These are phyloP conservation scores for Staurois parvus DNA, from an alignment of 2,797 vertebrate species.

Conservation along the genomic window DNA sequence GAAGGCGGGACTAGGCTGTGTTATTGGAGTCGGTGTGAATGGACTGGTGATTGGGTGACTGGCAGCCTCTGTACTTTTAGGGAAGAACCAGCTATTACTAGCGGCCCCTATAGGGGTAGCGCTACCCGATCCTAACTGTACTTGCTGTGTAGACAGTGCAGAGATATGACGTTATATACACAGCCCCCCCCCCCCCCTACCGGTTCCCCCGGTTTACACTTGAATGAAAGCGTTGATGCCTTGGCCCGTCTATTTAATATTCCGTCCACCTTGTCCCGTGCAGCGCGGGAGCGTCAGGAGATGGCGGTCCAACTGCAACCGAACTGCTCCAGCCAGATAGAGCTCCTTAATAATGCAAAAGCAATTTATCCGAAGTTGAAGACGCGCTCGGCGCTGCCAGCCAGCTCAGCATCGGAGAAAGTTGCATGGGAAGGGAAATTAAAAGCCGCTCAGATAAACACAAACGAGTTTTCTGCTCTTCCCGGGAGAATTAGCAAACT, in stretches of 20 bases:
- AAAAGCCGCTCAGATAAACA: conserved; percentile 59
- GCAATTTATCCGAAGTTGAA: conserved; percentile 57
- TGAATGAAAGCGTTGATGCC: not conserved
- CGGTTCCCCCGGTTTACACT: conserved; percentile 1
- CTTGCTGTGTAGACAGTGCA: no score
- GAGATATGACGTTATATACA: no score
- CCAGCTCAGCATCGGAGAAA: conserved; percentile 48
- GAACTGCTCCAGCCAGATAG: conserved; percentile 50
- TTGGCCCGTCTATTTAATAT: conserved; percentile 46
- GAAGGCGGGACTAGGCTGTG: no score
- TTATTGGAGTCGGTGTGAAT: no score
- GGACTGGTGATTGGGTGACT: no score
- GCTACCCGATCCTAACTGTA: no score
- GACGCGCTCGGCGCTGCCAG: conserved; percentile 46
- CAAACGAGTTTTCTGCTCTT: conserved; percentile 29
- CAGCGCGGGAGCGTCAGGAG: conserved; percentile 17
- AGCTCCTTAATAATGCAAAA: conserved; percentile 61
- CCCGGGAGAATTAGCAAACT: conserved; percentile 20
- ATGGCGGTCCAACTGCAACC: conserved; percentile 41
- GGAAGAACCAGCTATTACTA: no score
- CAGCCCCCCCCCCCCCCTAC: not conserved
- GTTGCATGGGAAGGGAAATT: conserved; percentile 51
- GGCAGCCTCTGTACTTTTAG: no score
- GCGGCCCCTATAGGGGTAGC: no score
- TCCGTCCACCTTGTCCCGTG: conserved; percentile 27